Percentiles rank a stretch among this genome's conserved stretches.
Evolutionary conservation across 2,888 invertebrate genomes (phyloP).

Genomic region (Drosophila prolongata): DNA sequence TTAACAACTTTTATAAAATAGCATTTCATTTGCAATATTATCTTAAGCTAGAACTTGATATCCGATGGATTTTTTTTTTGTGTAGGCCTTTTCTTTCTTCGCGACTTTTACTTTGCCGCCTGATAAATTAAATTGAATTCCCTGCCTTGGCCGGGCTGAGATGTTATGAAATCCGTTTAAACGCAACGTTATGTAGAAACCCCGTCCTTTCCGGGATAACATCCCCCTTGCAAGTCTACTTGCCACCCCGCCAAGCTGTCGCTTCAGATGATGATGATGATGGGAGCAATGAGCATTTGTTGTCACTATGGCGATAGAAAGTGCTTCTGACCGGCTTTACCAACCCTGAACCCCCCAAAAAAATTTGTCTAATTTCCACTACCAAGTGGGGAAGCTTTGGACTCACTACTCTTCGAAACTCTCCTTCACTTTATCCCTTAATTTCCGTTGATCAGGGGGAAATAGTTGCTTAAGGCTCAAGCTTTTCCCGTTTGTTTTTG

Average conservation of each 20-base stretch:
- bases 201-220: conserved; percentile 1
- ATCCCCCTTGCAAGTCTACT: not conserved
- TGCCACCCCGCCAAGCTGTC: conserved; percentile 39
- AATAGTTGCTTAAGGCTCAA: conserved; percentile 18
- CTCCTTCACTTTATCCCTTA: conserved; percentile 11
- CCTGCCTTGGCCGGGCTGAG: conserved; percentile 37
- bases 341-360: conserved; percentile 11
- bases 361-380: conserved; percentile 11
- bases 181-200: conserved; percentile 56
- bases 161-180: conserved; percentile 74
- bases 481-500: conserved; percentile 27
- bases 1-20: not conserved
- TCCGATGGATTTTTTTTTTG: not conserved
- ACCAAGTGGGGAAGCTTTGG: not conserved
- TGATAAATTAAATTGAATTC: conserved; percentile 76
- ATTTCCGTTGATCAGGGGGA: conserved; percentile 22
- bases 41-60: no score
- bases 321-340: conserved; percentile 18
- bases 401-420: conserved; percentile 1
- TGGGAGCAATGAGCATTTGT: conserved; percentile 25
- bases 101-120: conserved; percentile 42
- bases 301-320: conserved; percentile 34
- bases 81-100: conserved; percentile 29
- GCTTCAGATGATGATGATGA: conserved; percentile 28
- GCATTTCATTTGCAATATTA: not conserved